A percentile compares a stretch with the other conserved stretches of the same genome.
These are phyloP conservation scores for Microctonus brassicae DNA, from an alignment of 2,888 invertebrate genomes.

Conservation along the genomic window DNA sequence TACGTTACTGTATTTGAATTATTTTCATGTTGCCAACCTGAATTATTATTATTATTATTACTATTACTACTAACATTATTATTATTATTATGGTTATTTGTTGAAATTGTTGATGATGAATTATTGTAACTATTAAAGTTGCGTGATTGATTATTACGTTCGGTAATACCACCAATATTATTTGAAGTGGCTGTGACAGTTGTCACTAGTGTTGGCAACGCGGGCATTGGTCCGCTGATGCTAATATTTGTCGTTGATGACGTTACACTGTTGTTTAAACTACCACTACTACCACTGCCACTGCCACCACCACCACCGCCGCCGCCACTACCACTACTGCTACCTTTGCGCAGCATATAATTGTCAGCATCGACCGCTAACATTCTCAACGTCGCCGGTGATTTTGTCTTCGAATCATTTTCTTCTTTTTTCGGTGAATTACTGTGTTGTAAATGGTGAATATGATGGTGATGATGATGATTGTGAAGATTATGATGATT, in stretches of 20 bases:
- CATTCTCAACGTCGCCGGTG: constrained; percentile 61
- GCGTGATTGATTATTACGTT: constrained; percentile 5
- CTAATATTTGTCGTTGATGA: constrained; percentile 30
- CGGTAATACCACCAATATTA: constrained; percentile 22
- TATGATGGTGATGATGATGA: neutral
- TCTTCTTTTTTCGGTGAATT: constrained; percentile 42
- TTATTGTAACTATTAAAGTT: constrained; percentile 16
- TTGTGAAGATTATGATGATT: neutral
- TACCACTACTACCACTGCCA: too few species aligned
- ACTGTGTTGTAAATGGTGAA: constrained; percentile 37
- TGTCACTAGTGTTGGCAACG: constrained; percentile 28
- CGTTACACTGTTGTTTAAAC: constrained; percentile 31
- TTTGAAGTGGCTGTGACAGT: constrained; percentile 24
- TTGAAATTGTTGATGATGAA: constrained; percentile 4
- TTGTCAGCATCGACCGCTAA: constrained; percentile 66
- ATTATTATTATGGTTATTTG: neutral
- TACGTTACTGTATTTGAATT: constrained; percentile 3
- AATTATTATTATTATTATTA: constrained; percentile 27
- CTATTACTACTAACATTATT: neutral
- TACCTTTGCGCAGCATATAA: constrained; percentile 66
- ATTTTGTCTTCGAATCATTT: constrained; percentile 54
- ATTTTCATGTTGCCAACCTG: constrained; percentile 26
- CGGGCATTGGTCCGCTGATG: constrained; percentile 24
- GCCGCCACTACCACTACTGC: constrained; percentile 28
- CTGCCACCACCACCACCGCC: constrained; percentile 28